Percentiles rank a stretch among this genome's conserved stretches.
Conservation (phyloP, 2,888 invertebrate genomes). For the Apoda limacodes region DNA sequence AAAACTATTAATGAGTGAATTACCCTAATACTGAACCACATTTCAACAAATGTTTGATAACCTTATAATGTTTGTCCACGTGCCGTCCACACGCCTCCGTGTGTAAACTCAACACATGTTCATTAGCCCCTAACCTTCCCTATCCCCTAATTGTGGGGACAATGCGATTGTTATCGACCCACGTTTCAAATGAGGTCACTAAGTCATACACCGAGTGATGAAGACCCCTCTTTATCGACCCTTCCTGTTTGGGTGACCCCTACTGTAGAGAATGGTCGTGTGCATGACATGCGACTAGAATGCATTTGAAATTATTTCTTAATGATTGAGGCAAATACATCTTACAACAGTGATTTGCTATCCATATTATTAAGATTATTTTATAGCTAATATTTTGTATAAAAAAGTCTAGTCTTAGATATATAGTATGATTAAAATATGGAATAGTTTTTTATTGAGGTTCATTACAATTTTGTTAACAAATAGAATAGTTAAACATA, state of each 20-base stretch:
- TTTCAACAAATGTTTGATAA: constrained; percentile 19
- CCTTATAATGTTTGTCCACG: constrained; percentile 33
- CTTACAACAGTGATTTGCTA: too few species aligned
- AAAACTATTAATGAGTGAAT: too few species aligned
- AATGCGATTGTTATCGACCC: constrained; percentile 50
- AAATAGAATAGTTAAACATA: constrained; percentile 51
- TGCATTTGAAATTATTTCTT: too few species aligned
- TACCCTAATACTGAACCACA: constrained; percentile 24
- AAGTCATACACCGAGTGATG: constrained; percentile 40
- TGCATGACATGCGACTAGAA: constrained; percentile 20
- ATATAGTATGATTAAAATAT: too few species aligned
- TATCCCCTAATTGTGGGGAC: constrained; percentile 32
- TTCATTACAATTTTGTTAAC: constrained; percentile 56
- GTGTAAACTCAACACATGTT: constrained; percentile 42
- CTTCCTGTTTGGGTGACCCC: constrained; percentile 23
- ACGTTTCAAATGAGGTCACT: constrained; percentile 40
- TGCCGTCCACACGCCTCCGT: constrained; percentile 51
- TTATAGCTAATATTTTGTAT: too few species aligned
- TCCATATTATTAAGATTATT: too few species aligned
- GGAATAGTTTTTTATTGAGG: constrained; percentile 11
- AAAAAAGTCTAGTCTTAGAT: too few species aligned
- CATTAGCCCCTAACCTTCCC: constrained; percentile 35
- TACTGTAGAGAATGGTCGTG: too few species aligned
- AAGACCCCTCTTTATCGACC: constrained; percentile 25
- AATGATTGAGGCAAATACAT: too few species aligned